A percentile compares a stretch with the other conserved stretches of the same genome.
phyloP scores from a whole-genome alignment of 2,888 invertebrate species.

The Conomelus anceps region DNA sequence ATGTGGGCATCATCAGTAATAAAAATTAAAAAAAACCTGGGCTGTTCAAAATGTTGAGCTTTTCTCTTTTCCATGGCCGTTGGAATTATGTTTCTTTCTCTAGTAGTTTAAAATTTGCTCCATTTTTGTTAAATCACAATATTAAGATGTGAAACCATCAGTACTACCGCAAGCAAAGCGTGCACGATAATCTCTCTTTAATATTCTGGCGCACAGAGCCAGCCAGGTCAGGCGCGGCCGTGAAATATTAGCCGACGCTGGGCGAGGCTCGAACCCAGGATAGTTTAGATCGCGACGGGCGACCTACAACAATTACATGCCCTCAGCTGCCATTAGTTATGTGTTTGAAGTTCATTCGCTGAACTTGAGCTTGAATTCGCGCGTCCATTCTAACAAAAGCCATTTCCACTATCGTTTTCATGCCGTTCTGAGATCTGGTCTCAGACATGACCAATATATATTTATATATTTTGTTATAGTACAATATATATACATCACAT shows the following conservation, averaged over 20 bases:
- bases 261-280: not conserved
- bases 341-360: not conserved
- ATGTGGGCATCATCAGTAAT: too few species aligned
- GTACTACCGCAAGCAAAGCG: not conserved
- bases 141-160: not conserved
- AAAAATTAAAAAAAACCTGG: too few species aligned
- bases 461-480: not conserved
- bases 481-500: not conserved
- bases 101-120: too few species aligned
- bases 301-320: not conserved
- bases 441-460: not conserved
- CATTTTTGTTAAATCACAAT: not conserved
- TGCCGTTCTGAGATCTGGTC: not conserved
- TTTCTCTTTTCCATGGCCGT: too few species aligned
- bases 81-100: too few species aligned
- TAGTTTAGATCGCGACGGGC: not conserved
- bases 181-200: not conserved
- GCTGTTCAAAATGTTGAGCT: too few species aligned
- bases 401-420: not conserved
- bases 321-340: not conserved
- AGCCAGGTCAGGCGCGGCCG: not conserved
- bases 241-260: not conserved
- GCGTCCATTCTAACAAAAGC: not conserved
- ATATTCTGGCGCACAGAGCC: not conserved
- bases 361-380: not conserved